These are phyloP conservation scores for Oryzias celebensis DNA, from an alignment of 2,113 vertebrate species.

Conservation along the genomic window DNA sequence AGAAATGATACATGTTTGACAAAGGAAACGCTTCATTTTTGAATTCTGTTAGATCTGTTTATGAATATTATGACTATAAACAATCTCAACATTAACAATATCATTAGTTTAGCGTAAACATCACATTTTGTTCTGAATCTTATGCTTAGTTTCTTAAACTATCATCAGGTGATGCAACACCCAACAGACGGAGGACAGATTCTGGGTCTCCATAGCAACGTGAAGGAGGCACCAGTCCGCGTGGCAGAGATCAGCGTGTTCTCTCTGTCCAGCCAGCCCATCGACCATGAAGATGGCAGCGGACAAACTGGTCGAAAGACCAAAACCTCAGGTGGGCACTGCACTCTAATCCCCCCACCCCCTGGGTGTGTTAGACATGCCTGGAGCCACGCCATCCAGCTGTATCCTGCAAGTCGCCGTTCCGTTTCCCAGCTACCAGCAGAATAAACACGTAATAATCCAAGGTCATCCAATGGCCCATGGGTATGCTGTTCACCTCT, in stretches of 20 bases:
- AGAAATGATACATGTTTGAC: neutral
- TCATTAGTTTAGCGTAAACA: neutral
- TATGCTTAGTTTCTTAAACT: slow-evolving; percentile 5
- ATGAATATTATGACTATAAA: too few species aligned
- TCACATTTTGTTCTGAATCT: slow-evolving; percentile 13
- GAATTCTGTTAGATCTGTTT: too few species aligned
- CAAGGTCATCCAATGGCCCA: slow-evolving; percentile 35
- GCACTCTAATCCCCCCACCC: slow-evolving; percentile 1
- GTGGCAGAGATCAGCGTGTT: slow-evolving; percentile 82
- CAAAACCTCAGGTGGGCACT: slow-evolving; percentile 75
- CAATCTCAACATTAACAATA: too few species aligned
- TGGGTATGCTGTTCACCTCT: slow-evolving; percentile 58
- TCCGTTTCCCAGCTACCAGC: slow-evolving; percentile 48
- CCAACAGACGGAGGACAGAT: slow-evolving; percentile 80
- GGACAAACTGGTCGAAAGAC: slow-evolving; percentile 71
- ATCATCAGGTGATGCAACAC: slow-evolving; percentile 80
- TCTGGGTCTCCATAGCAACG: slow-evolving; percentile 81
- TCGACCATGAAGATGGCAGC: slow-evolving; percentile 79
- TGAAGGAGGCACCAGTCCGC: slow-evolving; percentile 77
- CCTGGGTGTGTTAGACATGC: slow-evolving; percentile 20
- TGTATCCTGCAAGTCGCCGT: slow-evolving; percentile 38
- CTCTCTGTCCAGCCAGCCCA: slow-evolving; percentile 81
- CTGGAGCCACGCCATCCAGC: slow-evolving; percentile 1
- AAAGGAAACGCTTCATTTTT: too few species aligned
- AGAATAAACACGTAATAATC: slow-evolving; percentile 52